These are phyloP conservation scores for Aphodius sticticus DNA, from an alignment of 2,888 invertebrate genomes.

Conservation along the genomic window DNA sequence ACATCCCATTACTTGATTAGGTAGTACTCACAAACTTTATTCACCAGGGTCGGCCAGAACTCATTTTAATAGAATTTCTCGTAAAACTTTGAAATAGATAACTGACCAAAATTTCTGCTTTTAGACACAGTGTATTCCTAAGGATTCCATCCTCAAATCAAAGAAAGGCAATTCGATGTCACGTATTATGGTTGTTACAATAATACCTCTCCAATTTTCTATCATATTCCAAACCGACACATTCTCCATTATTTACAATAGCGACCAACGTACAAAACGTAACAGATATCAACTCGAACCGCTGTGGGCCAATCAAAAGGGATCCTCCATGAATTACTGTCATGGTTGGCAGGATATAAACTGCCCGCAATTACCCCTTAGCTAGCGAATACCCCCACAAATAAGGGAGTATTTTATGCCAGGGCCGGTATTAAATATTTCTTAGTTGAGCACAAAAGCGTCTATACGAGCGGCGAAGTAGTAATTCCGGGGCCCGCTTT, in stretches of 20 bases:
- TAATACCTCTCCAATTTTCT: background rate
- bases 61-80: no score
- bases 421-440: slow-evolving; percentile 17
- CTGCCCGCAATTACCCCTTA: slow-evolving; percentile 16
- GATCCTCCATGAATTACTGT: background rate
- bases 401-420: slow-evolving; percentile 8
- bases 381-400: slow-evolving; percentile 9
- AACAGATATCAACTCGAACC: background rate
- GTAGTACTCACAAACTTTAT: no score
- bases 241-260: background rate
- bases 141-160: background rate
- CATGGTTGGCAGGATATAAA: slow-evolving; percentile 4
- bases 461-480: background rate
- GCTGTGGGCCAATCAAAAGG: background rate
- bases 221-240: background rate
- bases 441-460: slow-evolving; percentile 11
- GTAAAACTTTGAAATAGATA: no score
- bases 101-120: background rate
- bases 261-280: background rate
- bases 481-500: slow-evolving; percentile 14
- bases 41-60: no score
- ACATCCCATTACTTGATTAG: no score
- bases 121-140: background rate
- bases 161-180: background rate
- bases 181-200: background rate